These are phyloP conservation scores for Tachina grossa DNA, from an alignment of 2,888 invertebrate genomes.

Conservation along the genomic window DNA sequence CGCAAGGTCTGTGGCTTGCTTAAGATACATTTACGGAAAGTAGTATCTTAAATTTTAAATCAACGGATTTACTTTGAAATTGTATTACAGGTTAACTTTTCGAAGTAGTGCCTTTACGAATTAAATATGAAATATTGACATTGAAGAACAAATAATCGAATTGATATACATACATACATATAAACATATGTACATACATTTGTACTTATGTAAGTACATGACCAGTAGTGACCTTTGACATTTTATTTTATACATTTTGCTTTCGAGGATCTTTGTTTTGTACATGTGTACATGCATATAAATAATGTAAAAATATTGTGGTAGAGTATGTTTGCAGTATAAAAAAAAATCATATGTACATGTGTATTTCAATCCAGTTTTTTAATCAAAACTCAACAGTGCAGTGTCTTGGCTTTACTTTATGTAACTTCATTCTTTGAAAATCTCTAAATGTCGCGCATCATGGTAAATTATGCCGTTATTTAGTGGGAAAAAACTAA, in stretches of 20 bases:
- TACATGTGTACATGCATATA: background rate
- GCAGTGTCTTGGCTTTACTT: background rate
- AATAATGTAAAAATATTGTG: background rate
- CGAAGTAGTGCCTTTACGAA: background rate
- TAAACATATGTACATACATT: too few relatives aligned
- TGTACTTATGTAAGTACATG: too few relatives aligned
- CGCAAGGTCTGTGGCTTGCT: too few relatives aligned
- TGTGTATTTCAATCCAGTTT: background rate
- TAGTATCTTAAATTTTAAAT: slow-evolving; percentile 3
- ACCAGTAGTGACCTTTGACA: background rate
- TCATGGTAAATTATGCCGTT: slow-evolving; percentile 66
- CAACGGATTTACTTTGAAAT: background rate
- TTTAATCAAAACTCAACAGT: background rate
- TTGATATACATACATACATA: background rate
- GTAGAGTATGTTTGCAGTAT: background rate
- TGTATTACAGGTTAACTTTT: background rate
- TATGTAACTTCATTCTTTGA: slow-evolving; percentile 45
- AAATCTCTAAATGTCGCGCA: slow-evolving; percentile 68
- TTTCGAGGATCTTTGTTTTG: background rate
- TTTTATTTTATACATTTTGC: background rate
- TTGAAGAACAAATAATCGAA: slow-evolving; percentile 4
- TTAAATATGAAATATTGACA: background rate
- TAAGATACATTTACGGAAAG: slow-evolving; percentile 50
- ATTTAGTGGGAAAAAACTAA: slow-evolving; percentile 50
- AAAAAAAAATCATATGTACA: background rate